A percentile compares a stretch with the other conserved stretches of the same genome.
Evolutionary conservation across 2,888 invertebrate species (phyloP).

Genomic region (Plutella xylostella): DNA sequence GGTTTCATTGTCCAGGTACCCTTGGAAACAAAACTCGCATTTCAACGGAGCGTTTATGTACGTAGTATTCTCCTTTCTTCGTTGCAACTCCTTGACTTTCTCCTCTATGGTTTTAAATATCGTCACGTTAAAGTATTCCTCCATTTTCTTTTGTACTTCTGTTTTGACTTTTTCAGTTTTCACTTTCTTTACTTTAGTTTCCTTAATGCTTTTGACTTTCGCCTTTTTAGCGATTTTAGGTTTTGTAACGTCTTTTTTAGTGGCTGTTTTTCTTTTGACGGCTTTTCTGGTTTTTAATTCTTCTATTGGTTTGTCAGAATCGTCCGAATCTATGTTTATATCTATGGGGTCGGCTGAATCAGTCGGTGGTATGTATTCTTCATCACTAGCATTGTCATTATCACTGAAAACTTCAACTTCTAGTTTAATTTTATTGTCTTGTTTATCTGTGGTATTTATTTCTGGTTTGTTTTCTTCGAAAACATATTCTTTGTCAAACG

Average conservation of each 20-base stretch:
- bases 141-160: conserved; percentile 2
- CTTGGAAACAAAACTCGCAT: conserved; percentile 5
- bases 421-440: background rate
- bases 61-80: background rate
- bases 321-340: background rate
- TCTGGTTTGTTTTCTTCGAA: background rate
- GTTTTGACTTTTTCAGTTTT: background rate
- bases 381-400: background rate
- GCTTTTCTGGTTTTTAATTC: background rate
- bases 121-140: conserved; percentile 5
- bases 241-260: background rate
- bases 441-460: background rate
- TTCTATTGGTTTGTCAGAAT: background rate
- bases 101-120: conserved; percentile 4
- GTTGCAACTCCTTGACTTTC: conserved; percentile 6
- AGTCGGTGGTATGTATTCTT: too few species aligned
- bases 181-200: background rate
- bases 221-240: too few species aligned
- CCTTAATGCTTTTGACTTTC: background rate
- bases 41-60: conserved; percentile 6
- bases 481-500: background rate
- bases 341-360: background rate
- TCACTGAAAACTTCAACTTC: background rate
- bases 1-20: conserved; percentile 3
- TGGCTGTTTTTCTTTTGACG: background rate